phyloP scores from a whole-genome alignment of 2,888 invertebrate species.

The Arge pagana region DNA sequence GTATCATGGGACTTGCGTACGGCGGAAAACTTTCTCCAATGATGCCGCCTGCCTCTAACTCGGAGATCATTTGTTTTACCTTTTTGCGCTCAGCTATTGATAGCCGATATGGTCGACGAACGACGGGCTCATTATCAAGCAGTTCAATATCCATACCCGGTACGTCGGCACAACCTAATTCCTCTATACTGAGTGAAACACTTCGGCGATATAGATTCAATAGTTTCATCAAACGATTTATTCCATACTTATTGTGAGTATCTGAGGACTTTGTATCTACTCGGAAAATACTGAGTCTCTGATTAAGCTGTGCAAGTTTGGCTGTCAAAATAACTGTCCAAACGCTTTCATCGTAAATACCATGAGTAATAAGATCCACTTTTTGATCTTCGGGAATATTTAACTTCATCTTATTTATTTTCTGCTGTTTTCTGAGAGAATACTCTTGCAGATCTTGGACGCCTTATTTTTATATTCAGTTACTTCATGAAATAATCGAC shows the following conservation, averaged over 20 bases:
- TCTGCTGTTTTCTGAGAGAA: constrained; percentile 17
- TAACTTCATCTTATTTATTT: constrained; percentile 22
- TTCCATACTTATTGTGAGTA: no score
- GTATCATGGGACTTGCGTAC: constrained; percentile 35
- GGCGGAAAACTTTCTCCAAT: constrained; percentile 31
- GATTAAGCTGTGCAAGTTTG: constrained; percentile 22
- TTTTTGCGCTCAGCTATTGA: constrained; percentile 31
- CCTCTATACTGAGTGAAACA: constrained; percentile 12
- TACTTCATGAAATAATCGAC: constrained; percentile 18
- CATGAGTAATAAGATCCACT: constrained; percentile 16
- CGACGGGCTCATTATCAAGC: constrained; percentile 26
- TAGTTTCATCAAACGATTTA: neutral
- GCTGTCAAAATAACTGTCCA: constrained; percentile 19
- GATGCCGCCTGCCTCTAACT: constrained; percentile 30
- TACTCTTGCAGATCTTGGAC: constrained; percentile 16
- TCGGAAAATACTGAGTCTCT: constrained; percentile 17
- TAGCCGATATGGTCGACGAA: constrained; percentile 30
- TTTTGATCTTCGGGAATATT: constrained; percentile 8
- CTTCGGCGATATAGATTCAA: constrained; percentile 12
- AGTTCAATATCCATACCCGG: constrained; percentile 30
- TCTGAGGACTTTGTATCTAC: no score
- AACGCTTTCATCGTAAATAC: constrained; percentile 22
- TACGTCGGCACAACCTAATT: constrained; percentile 19
- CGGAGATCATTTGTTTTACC: constrained; percentile 27
- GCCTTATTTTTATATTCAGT: constrained; percentile 15